Evolutionary conservation across 1,140 invertebrate genomes (phyloP).

Genomic region (Phymorhynchus buccinoides): DNA sequence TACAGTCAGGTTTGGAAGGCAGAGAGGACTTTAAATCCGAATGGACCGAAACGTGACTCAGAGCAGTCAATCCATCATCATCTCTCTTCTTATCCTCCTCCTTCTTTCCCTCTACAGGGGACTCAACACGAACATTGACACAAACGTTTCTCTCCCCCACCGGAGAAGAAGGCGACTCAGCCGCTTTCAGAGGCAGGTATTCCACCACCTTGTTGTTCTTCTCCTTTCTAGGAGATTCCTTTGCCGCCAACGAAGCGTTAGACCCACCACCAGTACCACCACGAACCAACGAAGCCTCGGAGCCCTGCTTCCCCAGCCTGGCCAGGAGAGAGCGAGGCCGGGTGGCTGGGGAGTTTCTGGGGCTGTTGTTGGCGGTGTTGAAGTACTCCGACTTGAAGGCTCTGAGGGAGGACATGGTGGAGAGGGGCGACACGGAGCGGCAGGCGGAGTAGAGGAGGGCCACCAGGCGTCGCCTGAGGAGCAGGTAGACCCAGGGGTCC

Average conservation of each 20-base stretch:
- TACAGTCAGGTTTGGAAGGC: no score
- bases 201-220: no score
- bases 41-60: no score
- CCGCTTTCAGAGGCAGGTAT: no score
- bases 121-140: no score
- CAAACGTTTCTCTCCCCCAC: no score
- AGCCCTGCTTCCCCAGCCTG: neutral
- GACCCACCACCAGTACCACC: neutral
- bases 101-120: no score
- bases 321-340: neutral
- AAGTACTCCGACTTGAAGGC: neutral
- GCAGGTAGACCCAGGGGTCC: constrained; percentile 72
- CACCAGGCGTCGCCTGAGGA: constrained; percentile 44
- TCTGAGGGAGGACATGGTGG: constrained; percentile 12
- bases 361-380: neutral
- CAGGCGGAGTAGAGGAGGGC: constrained; percentile 22
- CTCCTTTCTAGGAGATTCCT: neutral
- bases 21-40: no score
- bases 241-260: neutral
- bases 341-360: neutral
- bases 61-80: no score
- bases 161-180: no score
- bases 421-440: neutral
- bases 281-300: no score
- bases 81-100: no score